Percentiles rank a stretch among this genome's conserved stretches.
Conservation (phyloP, 2,113 vertebrate species). For the Bos indicus region DNA sequence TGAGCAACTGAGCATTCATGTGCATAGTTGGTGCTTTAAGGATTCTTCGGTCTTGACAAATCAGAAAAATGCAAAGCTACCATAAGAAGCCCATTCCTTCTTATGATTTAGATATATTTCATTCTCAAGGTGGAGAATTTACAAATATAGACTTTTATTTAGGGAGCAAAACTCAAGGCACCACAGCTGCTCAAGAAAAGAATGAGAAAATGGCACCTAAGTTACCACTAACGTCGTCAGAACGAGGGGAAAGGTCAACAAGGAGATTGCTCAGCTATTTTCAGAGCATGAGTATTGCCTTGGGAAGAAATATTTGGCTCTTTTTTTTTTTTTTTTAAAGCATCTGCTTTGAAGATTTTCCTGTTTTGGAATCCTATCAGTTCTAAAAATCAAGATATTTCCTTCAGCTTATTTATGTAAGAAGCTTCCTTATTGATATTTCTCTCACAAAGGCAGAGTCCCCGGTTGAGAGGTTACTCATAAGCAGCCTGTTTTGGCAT, state of each 20-base stretch:
- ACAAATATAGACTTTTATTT: neutral
- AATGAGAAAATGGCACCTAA: neutral
- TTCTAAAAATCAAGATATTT: constrained; percentile 52
- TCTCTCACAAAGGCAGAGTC: constrained; percentile 32
- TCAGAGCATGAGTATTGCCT: neutral
- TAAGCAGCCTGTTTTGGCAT: neutral
- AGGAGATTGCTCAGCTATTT: neutral
- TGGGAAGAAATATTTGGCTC: constrained; percentile 24
- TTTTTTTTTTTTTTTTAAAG: neutral
- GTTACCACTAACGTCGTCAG: neutral
- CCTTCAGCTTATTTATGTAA: constrained; percentile 40
- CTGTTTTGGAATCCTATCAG: constrained; percentile 53
- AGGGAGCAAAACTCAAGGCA: neutral
- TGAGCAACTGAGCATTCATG: neutral
- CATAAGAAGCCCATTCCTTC: neutral
- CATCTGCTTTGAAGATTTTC: constrained; percentile 62
- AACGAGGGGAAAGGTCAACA: neutral
- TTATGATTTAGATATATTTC: neutral
- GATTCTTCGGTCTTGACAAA: neutral
- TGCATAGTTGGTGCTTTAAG: neutral
- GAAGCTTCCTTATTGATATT: constrained; percentile 42
- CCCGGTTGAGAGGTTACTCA: constrained; percentile 1
- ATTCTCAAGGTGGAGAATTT: neutral
- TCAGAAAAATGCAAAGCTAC: neutral
- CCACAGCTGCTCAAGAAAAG: neutral